Evolutionary conservation across 2,113 vertebrate genomes (phyloP).

Genomic region (Isurus oxyrinchus): DNA sequence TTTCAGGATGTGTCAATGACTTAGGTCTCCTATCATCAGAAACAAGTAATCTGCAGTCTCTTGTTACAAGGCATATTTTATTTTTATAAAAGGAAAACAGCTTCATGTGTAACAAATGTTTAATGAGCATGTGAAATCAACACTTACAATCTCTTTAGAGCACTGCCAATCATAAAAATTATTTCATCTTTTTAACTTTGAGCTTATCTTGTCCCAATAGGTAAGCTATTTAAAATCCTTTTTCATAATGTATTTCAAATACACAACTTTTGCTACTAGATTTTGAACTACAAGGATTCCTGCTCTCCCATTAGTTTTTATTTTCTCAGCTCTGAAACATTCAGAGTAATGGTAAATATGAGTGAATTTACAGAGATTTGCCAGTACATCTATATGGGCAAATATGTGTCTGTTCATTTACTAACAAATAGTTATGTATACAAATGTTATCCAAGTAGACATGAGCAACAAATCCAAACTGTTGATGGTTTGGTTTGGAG

Average conservation of each 20-base stretch:
- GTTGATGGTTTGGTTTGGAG: background rate
- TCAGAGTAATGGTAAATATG: background rate
- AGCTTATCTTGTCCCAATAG: background rate
- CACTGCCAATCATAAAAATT: background rate
- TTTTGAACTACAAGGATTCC: background rate
- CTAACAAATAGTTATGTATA: background rate
- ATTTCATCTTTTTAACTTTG: background rate
- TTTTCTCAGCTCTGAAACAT: background rate
- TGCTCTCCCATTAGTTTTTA: background rate
- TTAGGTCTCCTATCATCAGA: background rate
- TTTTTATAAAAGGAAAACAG: background rate
- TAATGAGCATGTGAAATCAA: constrained; percentile 9
- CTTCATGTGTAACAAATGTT: background rate
- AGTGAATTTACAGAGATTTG: background rate
- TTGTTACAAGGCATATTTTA: background rate
- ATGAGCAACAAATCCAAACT: background rate
- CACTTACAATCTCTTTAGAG: background rate
- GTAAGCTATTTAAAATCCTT: background rate
- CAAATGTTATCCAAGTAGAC: background rate
- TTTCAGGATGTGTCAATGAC: background rate
- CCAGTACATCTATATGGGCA: background rate
- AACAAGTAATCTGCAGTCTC: background rate
- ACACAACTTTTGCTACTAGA: background rate
- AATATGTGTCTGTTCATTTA: background rate
- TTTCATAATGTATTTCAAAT: background rate